These are phyloP conservation scores for Heliconius hortense DNA, from an alignment of 2,888 invertebrate species.

Conservation along the genomic window DNA sequence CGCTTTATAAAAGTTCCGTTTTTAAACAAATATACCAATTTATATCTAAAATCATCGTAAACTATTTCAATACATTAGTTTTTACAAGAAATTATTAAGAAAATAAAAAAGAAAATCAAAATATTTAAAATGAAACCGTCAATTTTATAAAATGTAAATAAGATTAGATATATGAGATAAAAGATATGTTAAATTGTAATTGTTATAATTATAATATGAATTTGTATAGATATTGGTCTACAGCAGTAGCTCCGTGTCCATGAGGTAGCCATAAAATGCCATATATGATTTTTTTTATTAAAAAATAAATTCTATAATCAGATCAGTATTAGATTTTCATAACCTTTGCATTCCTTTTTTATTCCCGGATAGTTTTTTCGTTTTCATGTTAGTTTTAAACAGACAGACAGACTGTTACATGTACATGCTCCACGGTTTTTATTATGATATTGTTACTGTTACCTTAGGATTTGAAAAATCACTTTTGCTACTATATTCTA, in stretches of 20 bases:
- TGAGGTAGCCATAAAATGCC: conserved; percentile 81
- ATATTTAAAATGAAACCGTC: conserved; percentile 66
- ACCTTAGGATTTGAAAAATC: neutral
- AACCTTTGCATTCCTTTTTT: conserved; percentile 54
- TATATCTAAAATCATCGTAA: conserved; percentile 50
- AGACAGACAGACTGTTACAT: conserved; percentile 58
- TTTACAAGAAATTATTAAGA: conserved; percentile 54
- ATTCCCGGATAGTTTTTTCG: conserved; percentile 51
- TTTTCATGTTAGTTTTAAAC: conserved; percentile 51
- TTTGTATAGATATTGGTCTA: conserved; percentile 59
- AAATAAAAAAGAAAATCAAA: conserved; percentile 42
- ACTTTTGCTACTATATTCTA: neutral
- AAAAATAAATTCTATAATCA: conserved; percentile 46
- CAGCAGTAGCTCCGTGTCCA: conserved; percentile 67
- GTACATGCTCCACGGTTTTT: conserved; percentile 32
- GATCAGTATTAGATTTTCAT: conserved; percentile 62
- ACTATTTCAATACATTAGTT: conserved; percentile 56
- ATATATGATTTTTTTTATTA: conserved; percentile 54
- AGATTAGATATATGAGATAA: conserved; percentile 66
- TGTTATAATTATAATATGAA: conserved; percentile 69
- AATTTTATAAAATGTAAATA: conserved; percentile 80
- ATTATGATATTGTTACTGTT: conserved; percentile 14
- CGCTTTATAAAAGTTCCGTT: conserved; percentile 24
- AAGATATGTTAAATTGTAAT: conserved; percentile 68
- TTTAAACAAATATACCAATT: conserved; percentile 28